Evolutionary conservation across 2,888 invertebrate genomes (phyloP).

Genomic region (Siphlonurus alternatus): DNA sequence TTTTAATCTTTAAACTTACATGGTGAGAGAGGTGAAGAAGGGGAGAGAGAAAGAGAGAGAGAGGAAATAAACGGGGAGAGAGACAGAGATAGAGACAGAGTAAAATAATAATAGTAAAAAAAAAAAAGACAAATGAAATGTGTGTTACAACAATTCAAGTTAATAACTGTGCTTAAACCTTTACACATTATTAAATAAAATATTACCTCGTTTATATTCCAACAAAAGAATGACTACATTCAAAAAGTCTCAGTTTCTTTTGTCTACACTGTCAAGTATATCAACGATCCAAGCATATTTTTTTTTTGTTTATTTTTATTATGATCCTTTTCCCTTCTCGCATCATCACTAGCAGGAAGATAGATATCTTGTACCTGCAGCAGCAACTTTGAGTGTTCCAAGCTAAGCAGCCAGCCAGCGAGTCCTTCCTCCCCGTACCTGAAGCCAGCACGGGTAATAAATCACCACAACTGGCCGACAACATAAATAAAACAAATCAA

Average conservation of each 20-base stretch:
- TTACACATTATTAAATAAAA: not conserved
- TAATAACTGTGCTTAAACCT: not conserved
- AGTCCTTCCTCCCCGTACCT: too few species aligned
- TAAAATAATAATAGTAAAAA: not conserved
- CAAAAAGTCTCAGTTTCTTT: too few species aligned
- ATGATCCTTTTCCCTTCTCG: not conserved
- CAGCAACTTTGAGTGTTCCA: too few species aligned
- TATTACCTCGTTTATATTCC: not conserved
- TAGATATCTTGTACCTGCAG: too few species aligned
- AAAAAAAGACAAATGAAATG: not conserved
- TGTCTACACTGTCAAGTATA: not conserved
- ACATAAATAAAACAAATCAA: too few species aligned
- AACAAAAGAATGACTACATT: not conserved
- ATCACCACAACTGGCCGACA: too few species aligned
- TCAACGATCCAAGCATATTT: not conserved
- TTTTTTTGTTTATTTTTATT: not conserved
- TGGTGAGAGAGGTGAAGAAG: too few species aligned
- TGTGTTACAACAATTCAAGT: not conserved
- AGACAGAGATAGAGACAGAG: too few species aligned
- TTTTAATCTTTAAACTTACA: not conserved
- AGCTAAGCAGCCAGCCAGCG: too few species aligned
- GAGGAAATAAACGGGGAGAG: too few species aligned
- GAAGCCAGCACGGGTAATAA: too few species aligned
- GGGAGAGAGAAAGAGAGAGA: too few species aligned
- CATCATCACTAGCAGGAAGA: not conserved